Base-by-base conservation (phyloP, 23 tunicate species). In the Halocynthia aurantium region DNA sequence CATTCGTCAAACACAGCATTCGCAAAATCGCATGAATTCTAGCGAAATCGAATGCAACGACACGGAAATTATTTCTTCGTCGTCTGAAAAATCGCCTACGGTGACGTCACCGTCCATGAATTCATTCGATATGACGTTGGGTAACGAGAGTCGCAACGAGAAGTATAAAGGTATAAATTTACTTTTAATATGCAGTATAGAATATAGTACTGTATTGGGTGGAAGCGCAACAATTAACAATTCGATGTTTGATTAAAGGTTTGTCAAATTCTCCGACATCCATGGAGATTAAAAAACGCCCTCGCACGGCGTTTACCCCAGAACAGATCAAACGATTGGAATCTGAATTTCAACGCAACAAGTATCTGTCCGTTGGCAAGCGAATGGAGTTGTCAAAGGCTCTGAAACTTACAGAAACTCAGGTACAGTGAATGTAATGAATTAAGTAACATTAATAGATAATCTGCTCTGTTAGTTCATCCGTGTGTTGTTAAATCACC, bases 261-360 rank as follows among this genome's bases (percentile, higher is more conserved):
- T 8, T 10, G 62, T 53, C 78, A 8, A 62, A 12, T 57, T 84
- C 77, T 10, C 62, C 88, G 2, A 75, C 96, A 40, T 79, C 79
- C 11, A 76, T 80, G 51, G 98, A 92, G 52, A 77, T 92, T 6
- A 96, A 96, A 61, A 96, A 96, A 70, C 84, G 99, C 10, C 99
- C 99, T 10, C 66, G 99, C 51, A 96, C 99, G 18, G 99, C 99
- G 15, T 96, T 96, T 62, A 96, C 99, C 6, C 99, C 99, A 15
- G 99, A 96, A 51, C 99, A 96, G 76, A 96, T 96, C 51, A 96
- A 96, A 82, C 55, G 99, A 69, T 77, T 96, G 21, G 99, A 96
- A 80, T 72, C 81, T 7, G 99, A 96, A 69, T 96, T 96, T 58
- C 87, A 92, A 52, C 66, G 88, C 52, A 96, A 96, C 72, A 96